Evolutionary conservation across 1,140 invertebrate species (phyloP), one percentile per base, ranked within the genome.

Genomic region (Drosophila nigrodunni): DNA sequence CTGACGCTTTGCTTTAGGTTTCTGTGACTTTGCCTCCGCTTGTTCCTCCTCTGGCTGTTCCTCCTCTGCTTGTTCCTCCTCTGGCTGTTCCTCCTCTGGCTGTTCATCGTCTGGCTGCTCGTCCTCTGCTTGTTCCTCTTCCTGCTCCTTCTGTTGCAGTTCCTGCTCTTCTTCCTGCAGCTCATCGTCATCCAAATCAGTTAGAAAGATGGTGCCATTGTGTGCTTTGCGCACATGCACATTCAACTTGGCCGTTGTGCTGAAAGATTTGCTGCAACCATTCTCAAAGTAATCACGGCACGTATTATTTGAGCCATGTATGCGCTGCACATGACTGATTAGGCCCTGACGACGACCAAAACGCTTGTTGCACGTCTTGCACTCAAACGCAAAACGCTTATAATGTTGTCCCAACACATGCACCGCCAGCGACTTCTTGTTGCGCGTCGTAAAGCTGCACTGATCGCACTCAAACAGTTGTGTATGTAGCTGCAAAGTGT

Each of bases 301-400:
- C 11, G 18, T 30, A 50, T 62, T 58, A 15, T 71, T 81, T 1
- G 69, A 52, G 0, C 74, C 72, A 47, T 89, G 85, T 5, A 72
- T 74, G 35, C 90, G 81, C 39, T 83, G 82, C 10, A 92, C 80
- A 21, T 92, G 90, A 10, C 71, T 72, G n/a, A 57, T 74, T 9
- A 91, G 34, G 1, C 79, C 78, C 50, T 87, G 82, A 1, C 77
- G 86, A 15, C 90, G 87, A 6, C 82, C 90, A 43, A 91, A 92
- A 3, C 59, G 59, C 55, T 82, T 91, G 0, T 46, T 11, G 52
- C 90, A 92, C 11, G 54, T 9, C 25, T 77, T 82, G 68, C 90
- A 91, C 13, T 79, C 66, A 15, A 88, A 90, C 3, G 78, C 73
- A 1, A 78, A 85, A 0, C 80, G 69, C 21, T 89, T 72, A 11